These are phyloP conservation scores for Aphidoletes aphidimyza DNA, from an alignment of 2,888 invertebrate species.

Conservation along the genomic window DNA sequence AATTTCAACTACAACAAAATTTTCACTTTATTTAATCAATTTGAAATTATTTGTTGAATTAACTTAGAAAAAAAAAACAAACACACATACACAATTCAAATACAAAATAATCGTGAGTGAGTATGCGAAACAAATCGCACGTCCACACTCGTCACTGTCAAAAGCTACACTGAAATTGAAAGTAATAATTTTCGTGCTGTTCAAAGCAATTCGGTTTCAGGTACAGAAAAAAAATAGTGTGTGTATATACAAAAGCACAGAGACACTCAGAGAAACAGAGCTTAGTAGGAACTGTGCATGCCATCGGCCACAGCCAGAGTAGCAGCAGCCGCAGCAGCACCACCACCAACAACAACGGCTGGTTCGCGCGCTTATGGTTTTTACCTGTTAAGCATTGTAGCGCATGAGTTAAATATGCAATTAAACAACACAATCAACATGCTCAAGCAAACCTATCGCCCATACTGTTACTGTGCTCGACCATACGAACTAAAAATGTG, in stretches of 20 bases:
- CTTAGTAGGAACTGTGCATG: slow-evolving; percentile 27
- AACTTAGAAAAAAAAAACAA: background rate
- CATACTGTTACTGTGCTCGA: background rate
- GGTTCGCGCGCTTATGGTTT: slow-evolving; percentile 24
- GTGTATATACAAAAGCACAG: background rate
- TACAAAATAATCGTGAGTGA: background rate
- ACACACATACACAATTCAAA: background rate
- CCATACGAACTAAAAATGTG: background rate
- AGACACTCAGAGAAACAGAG: background rate
- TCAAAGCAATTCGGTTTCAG: slow-evolving; percentile 53
- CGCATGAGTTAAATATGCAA: slow-evolving; percentile 31
- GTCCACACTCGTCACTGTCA: slow-evolving; percentile 52
- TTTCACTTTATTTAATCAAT: background rate
- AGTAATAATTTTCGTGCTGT: slow-evolving; percentile 41
- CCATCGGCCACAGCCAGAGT: slow-evolving; percentile 32
- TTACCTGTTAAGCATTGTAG: background rate
- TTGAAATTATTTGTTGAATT: background rate
- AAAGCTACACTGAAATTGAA: slow-evolving; percentile 53
- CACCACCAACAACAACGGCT: background rate
- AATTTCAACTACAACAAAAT: background rate
- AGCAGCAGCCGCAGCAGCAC: background rate
- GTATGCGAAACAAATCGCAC: slow-evolving; percentile 44
- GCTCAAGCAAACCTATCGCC: background rate
- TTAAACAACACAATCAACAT: slow-evolving; percentile 7
- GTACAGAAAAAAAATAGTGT: slow-evolving; percentile 15